Conservation (phyloP, 2,888 invertebrate species). For the Athalia rosae region DNA sequence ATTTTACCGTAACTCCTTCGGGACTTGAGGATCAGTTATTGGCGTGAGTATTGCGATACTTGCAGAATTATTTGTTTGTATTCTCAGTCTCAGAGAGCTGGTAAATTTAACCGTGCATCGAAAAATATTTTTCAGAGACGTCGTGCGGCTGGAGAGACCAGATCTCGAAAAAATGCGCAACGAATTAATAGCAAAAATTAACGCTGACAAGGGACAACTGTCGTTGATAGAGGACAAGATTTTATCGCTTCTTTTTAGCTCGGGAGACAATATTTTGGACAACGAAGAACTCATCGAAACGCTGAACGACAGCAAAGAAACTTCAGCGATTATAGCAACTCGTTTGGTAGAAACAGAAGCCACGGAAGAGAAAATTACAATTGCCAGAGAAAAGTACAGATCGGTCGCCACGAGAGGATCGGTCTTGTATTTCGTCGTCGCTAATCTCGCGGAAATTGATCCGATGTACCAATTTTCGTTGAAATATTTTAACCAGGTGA, state of each 20-base stretch:
- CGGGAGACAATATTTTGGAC: constrained; percentile 93
- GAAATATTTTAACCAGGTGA: constrained; percentile 86
- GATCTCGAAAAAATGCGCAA: constrained; percentile 89
- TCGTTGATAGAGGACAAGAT: constrained; percentile 94
- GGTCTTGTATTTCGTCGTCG: constrained; percentile 92
- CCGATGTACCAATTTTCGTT: constrained; percentile 98
- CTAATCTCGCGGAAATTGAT: constrained; percentile 91
- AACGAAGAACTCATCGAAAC: constrained; percentile 95
- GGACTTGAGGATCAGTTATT: constrained; percentile 94
- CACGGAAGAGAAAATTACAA: constrained; percentile 89
- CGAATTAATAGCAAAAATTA: constrained; percentile 89
- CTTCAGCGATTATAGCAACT: constrained; percentile 92
- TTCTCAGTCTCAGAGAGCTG: background rate
- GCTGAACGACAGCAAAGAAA: constrained; percentile 92
- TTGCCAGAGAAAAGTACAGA: constrained; percentile 90
- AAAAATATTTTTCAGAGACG: constrained; percentile 77
- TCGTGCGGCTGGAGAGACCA: constrained; percentile 92
- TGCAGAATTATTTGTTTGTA: constrained; percentile 4
- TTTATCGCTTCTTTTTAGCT: constrained; percentile 85
- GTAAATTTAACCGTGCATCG: background rate
- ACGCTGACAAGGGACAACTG: constrained; percentile 88
- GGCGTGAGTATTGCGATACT: constrained; percentile 80
- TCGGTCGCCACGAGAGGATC: constrained; percentile 92
- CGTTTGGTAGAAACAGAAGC: constrained; percentile 90
- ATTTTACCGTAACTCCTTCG: constrained; percentile 92